Evolutionary conservation across 2,113 vertebrate genomes (phyloP).

Genomic region (Onychostruthus taczanowskii): DNA sequence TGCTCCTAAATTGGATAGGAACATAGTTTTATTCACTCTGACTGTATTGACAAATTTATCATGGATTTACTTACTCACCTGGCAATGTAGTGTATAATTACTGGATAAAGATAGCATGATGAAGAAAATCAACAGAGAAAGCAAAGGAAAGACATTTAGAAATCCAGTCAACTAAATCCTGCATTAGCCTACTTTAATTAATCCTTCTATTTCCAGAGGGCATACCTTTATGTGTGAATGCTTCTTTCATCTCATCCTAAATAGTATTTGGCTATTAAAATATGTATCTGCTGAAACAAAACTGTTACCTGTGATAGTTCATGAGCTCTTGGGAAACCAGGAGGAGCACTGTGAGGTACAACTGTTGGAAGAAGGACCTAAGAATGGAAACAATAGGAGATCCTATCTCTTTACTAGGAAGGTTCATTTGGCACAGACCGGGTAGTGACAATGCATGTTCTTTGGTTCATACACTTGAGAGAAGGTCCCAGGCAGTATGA

Average conservation of each 20-base stretch:
- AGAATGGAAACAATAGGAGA: neutral
- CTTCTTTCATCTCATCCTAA: neutral
- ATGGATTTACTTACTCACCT: neutral
- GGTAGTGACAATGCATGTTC: neutral
- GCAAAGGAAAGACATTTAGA: constrained; percentile 32
- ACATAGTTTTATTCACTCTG: neutral
- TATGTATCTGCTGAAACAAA: neutral
- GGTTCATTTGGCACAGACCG: neutral
- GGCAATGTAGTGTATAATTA: neutral
- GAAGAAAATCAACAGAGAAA: constrained; percentile 58
- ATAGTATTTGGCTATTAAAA: neutral
- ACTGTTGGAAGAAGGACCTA: neutral
- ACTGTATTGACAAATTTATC: neutral
- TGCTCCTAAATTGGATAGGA: neutral
- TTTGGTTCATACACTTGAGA: neutral
- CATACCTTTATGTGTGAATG: constrained; percentile 13
- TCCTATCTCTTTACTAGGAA: neutral
- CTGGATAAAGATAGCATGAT: neutral
- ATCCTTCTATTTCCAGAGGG: constrained; percentile 55
- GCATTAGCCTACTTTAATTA: constrained; percentile 64
- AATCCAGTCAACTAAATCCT: constrained; percentile 62
- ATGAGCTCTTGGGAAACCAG: neutral
- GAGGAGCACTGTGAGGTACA: neutral
- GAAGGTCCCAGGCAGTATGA: neutral
- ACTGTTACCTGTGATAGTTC: neutral